These are phyloP conservation scores for Temnothorax nylanderi DNA, from an alignment of 1,140 invertebrate species.

Conservation along the genomic window DNA sequence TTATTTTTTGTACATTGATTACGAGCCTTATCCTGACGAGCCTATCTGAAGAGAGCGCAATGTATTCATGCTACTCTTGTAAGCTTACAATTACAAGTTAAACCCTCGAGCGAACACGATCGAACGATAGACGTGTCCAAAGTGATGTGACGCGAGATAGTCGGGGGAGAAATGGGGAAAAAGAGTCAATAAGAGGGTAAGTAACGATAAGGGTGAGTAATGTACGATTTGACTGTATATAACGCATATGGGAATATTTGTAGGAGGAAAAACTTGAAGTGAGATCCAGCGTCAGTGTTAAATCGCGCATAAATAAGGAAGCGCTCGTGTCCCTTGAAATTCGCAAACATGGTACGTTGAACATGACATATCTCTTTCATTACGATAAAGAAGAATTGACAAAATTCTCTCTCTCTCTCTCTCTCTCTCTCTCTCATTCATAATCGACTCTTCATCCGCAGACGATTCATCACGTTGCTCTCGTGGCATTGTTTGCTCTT, in stretches of 20 bases:
- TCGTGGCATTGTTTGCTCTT: neutral
- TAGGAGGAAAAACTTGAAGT: neutral
- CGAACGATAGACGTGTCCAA: neutral
- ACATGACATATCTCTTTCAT: neutral
- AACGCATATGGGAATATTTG: neutral
- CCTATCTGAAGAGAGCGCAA: neutral
- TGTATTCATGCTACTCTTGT: neutral
- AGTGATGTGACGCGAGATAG: constrained; percentile 31
- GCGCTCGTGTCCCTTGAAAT: neutral
- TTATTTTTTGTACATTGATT: neutral
- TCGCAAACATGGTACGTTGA: constrained; percentile 39
- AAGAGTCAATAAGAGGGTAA: constrained; percentile 19
- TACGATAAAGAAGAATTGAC: neutral
- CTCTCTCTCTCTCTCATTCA: neutral
- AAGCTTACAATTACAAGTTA: neutral
- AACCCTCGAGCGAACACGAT: neutral
- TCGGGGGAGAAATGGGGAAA: neutral
- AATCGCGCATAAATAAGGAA: constrained; percentile 16
- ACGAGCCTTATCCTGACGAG: neutral
- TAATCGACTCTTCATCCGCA: neutral
- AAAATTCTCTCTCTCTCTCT: neutral
- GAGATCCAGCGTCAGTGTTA: constrained; percentile 16
- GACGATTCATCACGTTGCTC: neutral
- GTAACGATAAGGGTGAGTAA: constrained; percentile 38
- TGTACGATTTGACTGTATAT: constrained; percentile 27